Evolutionary conservation across 2,113 vertebrate genomes (phyloP).

Genomic region (Rhipidura dahli): DNA sequence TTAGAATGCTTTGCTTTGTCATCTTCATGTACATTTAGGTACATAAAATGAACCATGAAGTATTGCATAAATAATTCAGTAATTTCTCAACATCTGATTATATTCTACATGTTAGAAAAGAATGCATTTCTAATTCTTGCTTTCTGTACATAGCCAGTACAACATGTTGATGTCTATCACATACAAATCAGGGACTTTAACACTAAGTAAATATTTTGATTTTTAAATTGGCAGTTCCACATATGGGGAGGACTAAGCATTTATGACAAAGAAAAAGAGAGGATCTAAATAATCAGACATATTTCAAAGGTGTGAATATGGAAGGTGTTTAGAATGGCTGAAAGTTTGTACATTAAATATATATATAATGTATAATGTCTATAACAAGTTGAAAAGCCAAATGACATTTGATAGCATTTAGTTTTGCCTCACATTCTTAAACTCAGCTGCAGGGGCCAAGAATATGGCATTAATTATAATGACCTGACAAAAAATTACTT

Average conservation of each 20-base stretch:
- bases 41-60: not conserved
- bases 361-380: not conserved
- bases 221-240: not conserved
- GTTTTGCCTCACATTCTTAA: not conserved
- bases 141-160: not conserved
- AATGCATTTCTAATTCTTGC: not conserved
- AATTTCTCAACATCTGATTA: not conserved
- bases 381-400: not conserved
- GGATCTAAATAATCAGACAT: not conserved
- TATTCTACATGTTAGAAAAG: not conserved
- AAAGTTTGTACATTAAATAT: not conserved
- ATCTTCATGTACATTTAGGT: not conserved
- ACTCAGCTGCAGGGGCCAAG: not conserved
- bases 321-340: not conserved
- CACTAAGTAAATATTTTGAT: not conserved
- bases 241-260: not conserved
- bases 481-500: not conserved
- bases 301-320: not conserved
- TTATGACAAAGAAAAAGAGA: not conserved
- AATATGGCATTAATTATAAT: not conserved
- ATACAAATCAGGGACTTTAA: not conserved
- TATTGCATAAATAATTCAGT: not conserved
- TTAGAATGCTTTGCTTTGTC: not conserved
- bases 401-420: not conserved
- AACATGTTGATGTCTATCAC: not conserved